These are phyloP conservation scores for Pogona vitticeps DNA, from an alignment of 2,113 vertebrate genomes.

Conservation along the genomic window DNA sequence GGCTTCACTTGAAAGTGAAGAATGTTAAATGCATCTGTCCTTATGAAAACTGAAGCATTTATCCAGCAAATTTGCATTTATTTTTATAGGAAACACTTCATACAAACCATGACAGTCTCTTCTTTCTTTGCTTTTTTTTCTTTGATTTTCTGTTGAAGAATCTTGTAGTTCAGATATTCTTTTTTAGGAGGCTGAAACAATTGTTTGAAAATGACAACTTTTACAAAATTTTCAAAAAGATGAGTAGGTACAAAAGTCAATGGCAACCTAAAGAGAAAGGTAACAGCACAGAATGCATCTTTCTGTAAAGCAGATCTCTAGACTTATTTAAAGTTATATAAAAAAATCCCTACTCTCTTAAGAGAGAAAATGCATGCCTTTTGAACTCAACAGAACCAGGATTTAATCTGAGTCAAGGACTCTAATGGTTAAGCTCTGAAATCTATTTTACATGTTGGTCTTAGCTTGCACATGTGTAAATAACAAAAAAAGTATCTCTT, in stretches of 20 bases:
- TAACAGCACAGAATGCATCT: neutral
- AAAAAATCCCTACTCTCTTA: neutral
- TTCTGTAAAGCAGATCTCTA: neutral
- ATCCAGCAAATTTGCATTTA: neutral
- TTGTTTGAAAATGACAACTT: neutral
- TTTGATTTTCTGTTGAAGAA: conserved; percentile 85
- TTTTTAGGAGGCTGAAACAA: conserved; percentile 87
- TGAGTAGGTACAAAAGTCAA: neutral
- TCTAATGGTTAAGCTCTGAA: neutral
- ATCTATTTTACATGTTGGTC: neutral
- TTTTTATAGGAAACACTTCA: neutral
- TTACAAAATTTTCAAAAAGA: conserved; percentile 1
- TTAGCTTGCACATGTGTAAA: neutral
- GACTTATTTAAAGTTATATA: neutral
- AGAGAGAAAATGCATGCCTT: neutral
- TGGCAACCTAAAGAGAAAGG: neutral
- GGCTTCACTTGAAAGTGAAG: neutral
- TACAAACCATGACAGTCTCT: conserved; percentile 78
- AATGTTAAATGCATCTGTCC: neutral
- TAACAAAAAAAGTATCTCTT: neutral
- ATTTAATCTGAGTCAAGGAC: neutral
- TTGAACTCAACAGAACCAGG: neutral
- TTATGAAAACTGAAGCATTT: neutral
- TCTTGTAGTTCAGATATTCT: conserved; percentile 87
- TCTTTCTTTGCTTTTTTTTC: conserved; percentile 79